Conservation (phyloP, 1,140 invertebrate genomes). For the Heliconius melpomene region DNA sequence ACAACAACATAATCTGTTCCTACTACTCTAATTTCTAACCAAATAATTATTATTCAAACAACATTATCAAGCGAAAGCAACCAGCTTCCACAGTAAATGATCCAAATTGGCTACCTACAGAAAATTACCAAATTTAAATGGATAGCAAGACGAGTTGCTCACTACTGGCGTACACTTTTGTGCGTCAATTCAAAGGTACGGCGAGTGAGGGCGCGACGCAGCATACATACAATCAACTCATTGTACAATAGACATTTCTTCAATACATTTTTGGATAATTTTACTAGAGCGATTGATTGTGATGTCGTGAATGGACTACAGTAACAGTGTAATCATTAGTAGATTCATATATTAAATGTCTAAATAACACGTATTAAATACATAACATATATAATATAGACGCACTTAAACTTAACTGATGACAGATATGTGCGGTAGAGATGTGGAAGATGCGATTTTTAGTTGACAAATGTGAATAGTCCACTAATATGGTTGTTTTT, state of each 20-base stretch:
- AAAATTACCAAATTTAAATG: neutral
- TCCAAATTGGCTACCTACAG: neutral
- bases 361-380: constrained; percentile 7
- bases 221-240: constrained; percentile 18
- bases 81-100: neutral
- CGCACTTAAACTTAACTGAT: neutral
- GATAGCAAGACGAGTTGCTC: neutral
- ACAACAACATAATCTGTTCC: too few relatives aligned
- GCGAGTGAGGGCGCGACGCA: neutral
- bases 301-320: constrained; percentile 15
- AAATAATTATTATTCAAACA: neutral
- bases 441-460: neutral
- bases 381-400: neutral
- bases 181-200: neutral
- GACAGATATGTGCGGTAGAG: neutral
- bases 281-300: constrained; percentile 40
- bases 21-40: neutral
- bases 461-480: neutral
- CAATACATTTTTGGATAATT: constrained; percentile 55
- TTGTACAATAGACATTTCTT: constrained; percentile 24
- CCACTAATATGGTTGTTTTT: neutral
- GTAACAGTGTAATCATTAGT: neutral
- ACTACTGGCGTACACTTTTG: neutral
- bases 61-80: neutral
- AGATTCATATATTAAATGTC: constrained; percentile 14